These are phyloP conservation scores for Anser cygnoides DNA, from an alignment of 2,113 vertebrate genomes.

Conservation along the genomic window DNA sequence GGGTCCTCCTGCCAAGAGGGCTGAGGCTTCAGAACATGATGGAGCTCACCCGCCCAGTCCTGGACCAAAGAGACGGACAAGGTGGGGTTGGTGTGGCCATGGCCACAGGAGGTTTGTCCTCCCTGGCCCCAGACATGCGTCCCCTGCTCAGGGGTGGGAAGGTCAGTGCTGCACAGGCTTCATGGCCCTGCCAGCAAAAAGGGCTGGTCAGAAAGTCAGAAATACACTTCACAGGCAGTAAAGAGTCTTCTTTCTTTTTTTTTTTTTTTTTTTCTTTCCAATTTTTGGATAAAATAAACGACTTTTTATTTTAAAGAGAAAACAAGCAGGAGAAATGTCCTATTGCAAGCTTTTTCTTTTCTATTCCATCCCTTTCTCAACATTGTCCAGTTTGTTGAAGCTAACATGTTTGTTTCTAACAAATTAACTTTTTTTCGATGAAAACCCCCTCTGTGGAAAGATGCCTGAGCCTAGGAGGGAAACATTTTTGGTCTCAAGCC, in stretches of 20 bases:
- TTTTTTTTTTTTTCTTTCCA: accelerated
- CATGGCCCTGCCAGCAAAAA: not conserved
- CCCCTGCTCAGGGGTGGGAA: not conserved
- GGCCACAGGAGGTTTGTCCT: not conserved
- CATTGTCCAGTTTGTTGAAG: not conserved
- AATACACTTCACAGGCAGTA: not conserved
- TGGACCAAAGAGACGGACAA: constrained; percentile 6
- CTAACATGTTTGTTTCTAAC: not conserved
- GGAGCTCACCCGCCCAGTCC: constrained; percentile 67
- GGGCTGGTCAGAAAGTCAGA: not conserved
- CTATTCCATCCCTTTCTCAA: not conserved
- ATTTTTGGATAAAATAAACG: not conserved
- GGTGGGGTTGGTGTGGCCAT: not conserved
- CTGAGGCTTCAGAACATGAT: constrained; percentile 72
- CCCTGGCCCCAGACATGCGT: accelerated
- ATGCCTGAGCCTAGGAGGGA: not conserved
- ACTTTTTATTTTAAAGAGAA: not conserved
- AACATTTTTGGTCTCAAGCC: not conserved
- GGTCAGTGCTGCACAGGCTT: accelerated
- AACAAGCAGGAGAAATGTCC: not conserved
- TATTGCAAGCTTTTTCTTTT: not conserved
- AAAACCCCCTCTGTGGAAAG: not conserved
- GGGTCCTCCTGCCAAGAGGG: constrained; percentile 71
- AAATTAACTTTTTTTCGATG: not conserved
- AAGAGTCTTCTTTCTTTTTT: not conserved